phyloP scores from a whole-genome alignment of 2,888 invertebrate species.

The Mystacides longicornis region DNA sequence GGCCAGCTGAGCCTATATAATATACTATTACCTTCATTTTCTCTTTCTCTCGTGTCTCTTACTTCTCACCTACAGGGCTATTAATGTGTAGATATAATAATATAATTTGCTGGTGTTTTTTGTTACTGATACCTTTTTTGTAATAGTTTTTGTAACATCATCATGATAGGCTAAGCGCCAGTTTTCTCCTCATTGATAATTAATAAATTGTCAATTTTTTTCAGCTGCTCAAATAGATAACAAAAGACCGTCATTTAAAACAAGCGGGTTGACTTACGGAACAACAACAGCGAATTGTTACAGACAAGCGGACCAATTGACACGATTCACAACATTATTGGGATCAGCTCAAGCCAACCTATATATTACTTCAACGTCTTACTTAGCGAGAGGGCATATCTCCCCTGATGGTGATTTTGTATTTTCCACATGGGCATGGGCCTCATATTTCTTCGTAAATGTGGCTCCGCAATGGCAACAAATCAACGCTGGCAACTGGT shows the following conservation, averaged over 20 bases:
- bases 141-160: too few relatives aligned
- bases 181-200: too few relatives aligned
- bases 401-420: slow-evolving; percentile 44
- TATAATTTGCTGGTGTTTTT: too few relatives aligned
- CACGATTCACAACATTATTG: slow-evolving; percentile 32
- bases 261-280: slow-evolving; percentile 13
- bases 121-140: too few relatives aligned
- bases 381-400: slow-evolving; percentile 40
- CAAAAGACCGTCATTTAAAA: slow-evolving; percentile 15
- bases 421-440: slow-evolving; percentile 36
- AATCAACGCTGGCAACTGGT: slow-evolving; percentile 44
- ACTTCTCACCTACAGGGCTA: too few relatives aligned
- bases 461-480: slow-evolving; percentile 42
- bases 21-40: background rate
- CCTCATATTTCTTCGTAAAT: slow-evolving; percentile 43
- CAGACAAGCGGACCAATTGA: slow-evolving; percentile 16
- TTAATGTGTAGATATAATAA: too few relatives aligned
- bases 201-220: background rate
- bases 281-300: slow-evolving; percentile 15
- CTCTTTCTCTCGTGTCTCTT: too few relatives aligned
- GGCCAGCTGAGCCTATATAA: too few relatives aligned
- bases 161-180: too few relatives aligned
- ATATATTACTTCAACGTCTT: slow-evolving; percentile 33
- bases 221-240: slow-evolving; percentile 17
- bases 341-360: slow-evolving; percentile 30